Evolutionary conservation across 2,888 invertebrate species (phyloP).

Genomic region (Petrolisthes cinctipes): DNA sequence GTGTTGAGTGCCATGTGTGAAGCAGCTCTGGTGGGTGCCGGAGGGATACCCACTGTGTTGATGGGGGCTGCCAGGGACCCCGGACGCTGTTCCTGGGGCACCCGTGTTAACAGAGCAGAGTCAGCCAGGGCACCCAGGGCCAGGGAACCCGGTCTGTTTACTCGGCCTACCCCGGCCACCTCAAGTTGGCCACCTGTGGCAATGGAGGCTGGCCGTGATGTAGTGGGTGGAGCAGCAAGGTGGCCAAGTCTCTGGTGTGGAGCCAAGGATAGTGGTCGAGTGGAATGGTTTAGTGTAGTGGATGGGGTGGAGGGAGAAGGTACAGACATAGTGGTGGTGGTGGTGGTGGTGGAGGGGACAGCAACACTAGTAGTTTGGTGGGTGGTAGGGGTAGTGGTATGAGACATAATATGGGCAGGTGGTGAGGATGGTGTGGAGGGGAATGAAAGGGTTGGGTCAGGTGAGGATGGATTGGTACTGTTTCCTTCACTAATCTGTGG

Average conservation of each 20-base stretch:
- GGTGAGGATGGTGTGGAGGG: constrained; percentile 53
- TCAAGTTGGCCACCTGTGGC: constrained; percentile 52
- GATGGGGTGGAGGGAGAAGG: background rate
- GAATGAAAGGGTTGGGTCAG: constrained; percentile 39
- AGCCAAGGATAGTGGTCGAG: background rate
- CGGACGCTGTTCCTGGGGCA: constrained; percentile 48
- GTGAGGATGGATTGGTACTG: constrained; percentile 43
- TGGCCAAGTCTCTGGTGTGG: background rate
- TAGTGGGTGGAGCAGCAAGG: background rate
- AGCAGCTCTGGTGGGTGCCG: constrained; percentile 54
- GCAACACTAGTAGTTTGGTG: background rate
- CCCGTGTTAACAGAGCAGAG: constrained; percentile 41
- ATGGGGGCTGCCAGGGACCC: constrained; percentile 64
- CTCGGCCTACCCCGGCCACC: background rate
- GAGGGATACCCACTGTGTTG: constrained; percentile 64
- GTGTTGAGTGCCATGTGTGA: constrained; percentile 58
- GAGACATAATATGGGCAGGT: background rate
- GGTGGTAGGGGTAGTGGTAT: constrained; percentile 5
- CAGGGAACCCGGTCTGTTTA: constrained; percentile 59
- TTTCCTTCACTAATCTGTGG: constrained; percentile 34
- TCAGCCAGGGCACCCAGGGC: constrained; percentile 57
- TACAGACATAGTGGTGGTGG: background rate
- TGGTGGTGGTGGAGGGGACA: background rate
- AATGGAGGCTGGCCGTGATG: constrained; percentile 54
- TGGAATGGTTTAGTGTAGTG: too few relatives aligned